Evolutionary conservation across 2,888 invertebrate species (phyloP).

Genomic region (Cephus nigrinus): DNA sequence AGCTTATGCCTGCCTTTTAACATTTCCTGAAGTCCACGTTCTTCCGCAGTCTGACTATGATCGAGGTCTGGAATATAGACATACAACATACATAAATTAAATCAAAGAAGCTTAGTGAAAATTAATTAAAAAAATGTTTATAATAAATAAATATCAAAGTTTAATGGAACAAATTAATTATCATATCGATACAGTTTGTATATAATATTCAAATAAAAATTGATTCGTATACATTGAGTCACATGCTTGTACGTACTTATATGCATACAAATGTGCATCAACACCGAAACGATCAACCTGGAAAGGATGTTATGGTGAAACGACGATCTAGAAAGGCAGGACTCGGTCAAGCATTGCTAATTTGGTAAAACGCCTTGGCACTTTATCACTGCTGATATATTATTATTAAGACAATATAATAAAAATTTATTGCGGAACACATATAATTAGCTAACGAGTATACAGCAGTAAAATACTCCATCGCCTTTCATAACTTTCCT

Average conservation of each 20-base stretch:
- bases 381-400: neutral
- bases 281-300: neutral
- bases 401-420: neutral
- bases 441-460: neutral
- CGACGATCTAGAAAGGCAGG: conserved; percentile 31
- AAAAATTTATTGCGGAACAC: neutral
- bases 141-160: neutral
- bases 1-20: conserved; percentile 39
- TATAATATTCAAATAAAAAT: neutral
- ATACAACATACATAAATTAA: neutral
- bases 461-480: neutral
- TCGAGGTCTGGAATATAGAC: conserved; percentile 1
- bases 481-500: neutral
- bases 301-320: conserved; percentile 32
- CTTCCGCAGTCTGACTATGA: conserved; percentile 43
- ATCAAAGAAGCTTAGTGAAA: neutral
- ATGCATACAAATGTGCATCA: neutral
- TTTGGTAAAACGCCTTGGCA: conserved; percentile 24
- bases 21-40: conserved; percentile 44
- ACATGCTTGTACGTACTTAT: neutral
- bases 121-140: too few relatives aligned
- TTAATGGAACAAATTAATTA: conserved; percentile 24
- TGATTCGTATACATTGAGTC: neutral
- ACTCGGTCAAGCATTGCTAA: conserved; percentile 28
- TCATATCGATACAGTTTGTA: conserved; percentile 7